phyloP scores from a whole-genome alignment of 2,113 vertebrate genomes.

The Oryzias melastigma region DNA sequence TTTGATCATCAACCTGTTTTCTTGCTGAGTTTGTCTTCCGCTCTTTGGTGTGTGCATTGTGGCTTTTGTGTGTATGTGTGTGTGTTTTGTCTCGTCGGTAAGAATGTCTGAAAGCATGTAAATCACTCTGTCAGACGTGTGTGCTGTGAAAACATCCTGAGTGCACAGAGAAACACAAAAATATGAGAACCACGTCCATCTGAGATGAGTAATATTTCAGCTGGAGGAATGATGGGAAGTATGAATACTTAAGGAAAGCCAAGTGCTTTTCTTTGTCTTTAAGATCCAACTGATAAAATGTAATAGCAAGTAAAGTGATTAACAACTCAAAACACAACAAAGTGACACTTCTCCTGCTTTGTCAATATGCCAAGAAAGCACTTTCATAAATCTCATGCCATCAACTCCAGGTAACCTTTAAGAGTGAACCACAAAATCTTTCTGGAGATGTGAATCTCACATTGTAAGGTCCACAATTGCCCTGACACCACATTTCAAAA shows the following conservation, averaged over 20 bases:
- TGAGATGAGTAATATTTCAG: conserved; percentile 34
- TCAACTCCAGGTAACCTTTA: conserved; percentile 3
- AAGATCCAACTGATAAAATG: too few species aligned
- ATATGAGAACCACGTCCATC: conserved; percentile 13
- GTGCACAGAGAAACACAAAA: conserved; percentile 12
- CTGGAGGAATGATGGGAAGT: neutral
- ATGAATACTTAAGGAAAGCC: neutral
- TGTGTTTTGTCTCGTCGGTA: conserved; percentile 5
- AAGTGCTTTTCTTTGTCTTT: neutral
- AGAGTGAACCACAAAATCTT: neutral
- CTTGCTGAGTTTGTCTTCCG: conserved; percentile 55
- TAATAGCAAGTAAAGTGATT: neutral
- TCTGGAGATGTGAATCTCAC: neutral
- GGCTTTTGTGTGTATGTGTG: conserved; percentile 18
- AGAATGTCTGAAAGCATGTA: conserved; percentile 48
- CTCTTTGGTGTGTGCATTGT: conserved; percentile 37
- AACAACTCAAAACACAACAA: neutral
- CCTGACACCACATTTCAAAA: conserved; percentile 3
- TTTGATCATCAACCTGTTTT: conserved; percentile 72
- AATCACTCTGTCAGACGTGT: conserved; percentile 59
- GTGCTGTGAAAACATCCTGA: conserved; percentile 65
- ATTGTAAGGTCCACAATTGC: neutral
- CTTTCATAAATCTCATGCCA: neutral
- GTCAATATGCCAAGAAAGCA: neutral
- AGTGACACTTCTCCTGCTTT: neutral